Conservation (phyloP, 2,888 invertebrate genomes). For the Macrosiphum euphorbiae region DNA sequence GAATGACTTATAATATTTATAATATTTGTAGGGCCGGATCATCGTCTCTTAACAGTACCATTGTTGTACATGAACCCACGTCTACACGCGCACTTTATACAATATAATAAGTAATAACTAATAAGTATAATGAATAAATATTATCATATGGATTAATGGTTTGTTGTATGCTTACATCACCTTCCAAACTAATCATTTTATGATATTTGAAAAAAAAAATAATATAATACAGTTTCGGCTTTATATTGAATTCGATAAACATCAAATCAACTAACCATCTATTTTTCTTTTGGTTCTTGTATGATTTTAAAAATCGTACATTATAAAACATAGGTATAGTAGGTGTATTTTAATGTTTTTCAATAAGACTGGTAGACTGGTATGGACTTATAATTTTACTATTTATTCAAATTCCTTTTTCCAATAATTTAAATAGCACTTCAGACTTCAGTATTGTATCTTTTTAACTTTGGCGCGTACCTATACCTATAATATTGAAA, state of each 20-base stretch:
- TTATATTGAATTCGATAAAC: background rate
- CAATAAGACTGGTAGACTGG: background rate
- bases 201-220: background rate
- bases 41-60: background rate
- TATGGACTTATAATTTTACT: background rate
- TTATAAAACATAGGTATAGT: background rate
- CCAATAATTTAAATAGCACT: background rate
- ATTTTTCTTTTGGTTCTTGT: background rate
- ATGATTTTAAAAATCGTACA: background rate
- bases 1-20: background rate
- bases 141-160: background rate
- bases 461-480: background rate
- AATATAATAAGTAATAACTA: too few relatives aligned
- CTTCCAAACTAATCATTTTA: background rate
- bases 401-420: background rate
- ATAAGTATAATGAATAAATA: too few relatives aligned
- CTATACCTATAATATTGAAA: background rate
- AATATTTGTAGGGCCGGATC: too few relatives aligned
- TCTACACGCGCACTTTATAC: too few relatives aligned
- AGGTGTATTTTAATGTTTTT: background rate
- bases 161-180: background rate
- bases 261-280: background rate
- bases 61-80: background rate
- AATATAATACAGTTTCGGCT: background rate
- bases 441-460: background rate